Percentiles rank a stretch among this genome's conserved stretches.
Evolutionary conservation across 2,888 invertebrate species (phyloP).

Genomic region (Dichetophora obliterata): DNA sequence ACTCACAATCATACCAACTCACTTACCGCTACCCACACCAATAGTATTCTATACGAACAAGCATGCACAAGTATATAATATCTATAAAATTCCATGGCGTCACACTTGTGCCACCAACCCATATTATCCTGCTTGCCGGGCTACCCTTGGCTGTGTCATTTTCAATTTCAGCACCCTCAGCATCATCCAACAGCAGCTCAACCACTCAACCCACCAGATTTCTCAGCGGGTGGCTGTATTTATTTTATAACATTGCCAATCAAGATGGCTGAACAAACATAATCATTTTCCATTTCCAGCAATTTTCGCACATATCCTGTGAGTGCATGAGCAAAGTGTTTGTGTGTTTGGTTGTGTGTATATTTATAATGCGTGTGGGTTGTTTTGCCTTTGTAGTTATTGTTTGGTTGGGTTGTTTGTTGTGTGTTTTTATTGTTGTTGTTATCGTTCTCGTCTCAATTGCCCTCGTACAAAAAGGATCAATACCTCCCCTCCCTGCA

Average conservation of each 20-base stretch:
- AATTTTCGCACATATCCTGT: conserved; percentile 22
- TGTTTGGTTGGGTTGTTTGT: not conserved
- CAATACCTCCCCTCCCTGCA: conserved; percentile 1
- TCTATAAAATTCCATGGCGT: not conserved
- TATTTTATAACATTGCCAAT: conserved; percentile 71
- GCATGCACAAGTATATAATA: not conserved
- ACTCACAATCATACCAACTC: not conserved
- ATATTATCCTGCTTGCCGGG: not conserved
- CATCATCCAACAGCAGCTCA: not conserved
- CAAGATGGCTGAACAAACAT: conserved; percentile 71
- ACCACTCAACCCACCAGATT: not conserved
- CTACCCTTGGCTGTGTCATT: not conserved
- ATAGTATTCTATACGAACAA: not conserved
- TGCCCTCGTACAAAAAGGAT: conserved; percentile 7
- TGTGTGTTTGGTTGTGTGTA: not conserved
- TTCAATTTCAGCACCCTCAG: not conserved
- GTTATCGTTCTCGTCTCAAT: conserved; percentile 5
- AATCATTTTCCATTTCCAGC: conserved; percentile 56
- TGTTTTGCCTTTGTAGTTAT: not conserved
- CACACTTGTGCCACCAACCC: not conserved
- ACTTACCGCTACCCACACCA: not conserved
- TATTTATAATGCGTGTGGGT: conserved; percentile 33
- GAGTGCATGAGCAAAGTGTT: not conserved
- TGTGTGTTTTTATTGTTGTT: not conserved
- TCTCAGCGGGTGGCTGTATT: conserved; percentile 55